These are phyloP conservation scores for Lethenteron reissneri DNA, from an alignment of 2,113 vertebrate genomes.

Conservation along the genomic window DNA sequence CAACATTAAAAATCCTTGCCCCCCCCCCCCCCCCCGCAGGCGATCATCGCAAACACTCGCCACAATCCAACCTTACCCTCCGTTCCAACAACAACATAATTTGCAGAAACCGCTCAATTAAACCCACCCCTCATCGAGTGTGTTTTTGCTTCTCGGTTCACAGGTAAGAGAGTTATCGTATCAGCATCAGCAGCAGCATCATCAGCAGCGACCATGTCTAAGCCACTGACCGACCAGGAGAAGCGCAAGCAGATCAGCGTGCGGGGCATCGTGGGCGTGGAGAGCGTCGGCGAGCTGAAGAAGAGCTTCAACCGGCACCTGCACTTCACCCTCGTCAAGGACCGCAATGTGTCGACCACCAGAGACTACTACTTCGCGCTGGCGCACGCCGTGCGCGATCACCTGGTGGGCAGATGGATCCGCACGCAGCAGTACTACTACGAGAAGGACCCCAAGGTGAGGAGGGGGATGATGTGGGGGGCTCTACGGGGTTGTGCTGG, in stretches of 20 bases:
- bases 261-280: constrained; percentile 54
- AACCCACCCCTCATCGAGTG: no score
- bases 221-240: constrained; percentile 58
- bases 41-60: no score
- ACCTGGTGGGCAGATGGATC: constrained; percentile 79
- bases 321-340: constrained; percentile 80
- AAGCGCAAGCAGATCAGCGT: constrained; percentile 79
- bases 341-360: constrained; percentile 61
- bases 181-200: no score
- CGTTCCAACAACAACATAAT: no score
- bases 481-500: no score
- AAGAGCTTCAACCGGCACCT: constrained; percentile 67
- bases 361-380: constrained; percentile 70
- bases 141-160: no score
- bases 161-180: no score
- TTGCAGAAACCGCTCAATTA: no score
- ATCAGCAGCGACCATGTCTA: constrained; percentile 28
- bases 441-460: constrained; percentile 64
- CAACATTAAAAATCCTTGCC: no score
- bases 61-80: no score
- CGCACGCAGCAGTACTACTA: constrained; percentile 79
- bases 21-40: no score
- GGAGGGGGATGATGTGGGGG: background rate
- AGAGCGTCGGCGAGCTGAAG: constrained; percentile 63
- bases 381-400: constrained; percentile 67